These are phyloP conservation scores for Latrodectus elegans DNA, from an alignment of 2,888 invertebrate genomes.

Conservation along the genomic window DNA sequence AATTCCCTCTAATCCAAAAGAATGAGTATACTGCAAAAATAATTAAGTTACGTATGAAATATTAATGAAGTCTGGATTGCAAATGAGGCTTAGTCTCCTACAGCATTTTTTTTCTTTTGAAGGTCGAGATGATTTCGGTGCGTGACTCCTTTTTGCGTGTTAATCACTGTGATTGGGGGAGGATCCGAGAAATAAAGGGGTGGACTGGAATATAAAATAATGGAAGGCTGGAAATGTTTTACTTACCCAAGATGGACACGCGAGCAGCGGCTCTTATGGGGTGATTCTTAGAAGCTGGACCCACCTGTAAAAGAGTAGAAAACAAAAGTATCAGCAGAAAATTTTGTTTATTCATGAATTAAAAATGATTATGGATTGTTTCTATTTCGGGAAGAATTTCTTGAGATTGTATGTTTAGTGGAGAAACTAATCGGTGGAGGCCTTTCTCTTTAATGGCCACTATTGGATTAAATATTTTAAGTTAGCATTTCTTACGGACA, in stretches of 20 bases:
- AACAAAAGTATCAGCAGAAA: slow-evolving; percentile 7
- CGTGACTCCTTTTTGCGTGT: slow-evolving; percentile 55
- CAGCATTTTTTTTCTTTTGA: not conserved
- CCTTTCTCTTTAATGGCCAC: too few relatives aligned
- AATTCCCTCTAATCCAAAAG: not conserved
- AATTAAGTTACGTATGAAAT: slow-evolving; percentile 44
- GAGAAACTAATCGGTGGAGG: too few relatives aligned
- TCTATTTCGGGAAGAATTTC: not conserved
- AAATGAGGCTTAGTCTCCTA: not conserved
- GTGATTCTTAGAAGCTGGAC: slow-evolving; percentile 71
- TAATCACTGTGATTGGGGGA: slow-evolving; percentile 61
- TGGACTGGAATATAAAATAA: slow-evolving; percentile 20
- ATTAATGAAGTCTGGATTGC: slow-evolving; percentile 19
- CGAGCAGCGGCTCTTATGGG: slow-evolving; percentile 90
- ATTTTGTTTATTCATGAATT: slow-evolving; percentile 41
- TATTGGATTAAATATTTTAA: too few relatives aligned
- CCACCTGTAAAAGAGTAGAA: slow-evolving; percentile 69
- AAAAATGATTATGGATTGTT: slow-evolving; percentile 14
- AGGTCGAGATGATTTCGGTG: slow-evolving; percentile 35
- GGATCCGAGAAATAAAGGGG: slow-evolving; percentile 27
- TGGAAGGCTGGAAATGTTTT: slow-evolving; percentile 64
- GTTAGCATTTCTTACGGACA: too few relatives aligned
- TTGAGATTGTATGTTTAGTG: not conserved
- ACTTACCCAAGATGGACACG: slow-evolving; percentile 94
- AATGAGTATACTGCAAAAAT: not conserved